These are phyloP conservation scores for Ichneumoninae sp. DNA, from an alignment of 2,888 invertebrate species.

Conservation along the genomic window DNA sequence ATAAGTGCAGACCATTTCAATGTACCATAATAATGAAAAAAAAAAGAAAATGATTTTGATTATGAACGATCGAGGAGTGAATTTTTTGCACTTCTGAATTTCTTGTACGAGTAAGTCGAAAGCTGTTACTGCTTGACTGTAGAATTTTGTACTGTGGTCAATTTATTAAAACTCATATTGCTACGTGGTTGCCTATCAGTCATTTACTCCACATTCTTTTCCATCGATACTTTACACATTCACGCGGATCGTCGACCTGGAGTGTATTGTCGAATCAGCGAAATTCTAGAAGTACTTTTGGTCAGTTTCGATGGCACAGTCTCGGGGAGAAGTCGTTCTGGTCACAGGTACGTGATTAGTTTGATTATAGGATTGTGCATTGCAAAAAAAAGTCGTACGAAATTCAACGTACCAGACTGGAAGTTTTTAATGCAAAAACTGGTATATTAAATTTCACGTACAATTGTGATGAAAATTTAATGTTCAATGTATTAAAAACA, in stretches of 20 bases:
- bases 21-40: conserved; percentile 34
- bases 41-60: not conserved
- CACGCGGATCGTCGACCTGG: not conserved
- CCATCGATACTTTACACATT: conserved; percentile 20
- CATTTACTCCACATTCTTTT: conserved; percentile 7
- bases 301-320: conserved; percentile 50
- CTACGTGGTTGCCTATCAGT: conserved; percentile 17
- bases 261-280: conserved; percentile 9
- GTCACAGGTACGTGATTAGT: conserved; percentile 56
- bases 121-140: conserved; percentile 51
- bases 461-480: too few species aligned
- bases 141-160: conserved; percentile 60
- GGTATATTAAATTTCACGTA: too few species aligned
- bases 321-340: conserved; percentile 57
- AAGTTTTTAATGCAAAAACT: too few species aligned
- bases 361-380: not conserved
- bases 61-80: conserved; percentile 5
- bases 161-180: conserved; percentile 60
- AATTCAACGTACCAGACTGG: too few species aligned
- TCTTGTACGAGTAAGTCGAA: conserved; percentile 32
- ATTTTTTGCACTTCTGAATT: conserved; percentile 23
- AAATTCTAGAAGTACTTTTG: conserved; percentile 28
- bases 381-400: not conserved
- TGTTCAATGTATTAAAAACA: too few species aligned
- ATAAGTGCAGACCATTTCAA: conserved; percentile 12